phyloP scores from a whole-genome alignment of 2,113 vertebrate genomes.

The Ameiurus melas region DNA sequence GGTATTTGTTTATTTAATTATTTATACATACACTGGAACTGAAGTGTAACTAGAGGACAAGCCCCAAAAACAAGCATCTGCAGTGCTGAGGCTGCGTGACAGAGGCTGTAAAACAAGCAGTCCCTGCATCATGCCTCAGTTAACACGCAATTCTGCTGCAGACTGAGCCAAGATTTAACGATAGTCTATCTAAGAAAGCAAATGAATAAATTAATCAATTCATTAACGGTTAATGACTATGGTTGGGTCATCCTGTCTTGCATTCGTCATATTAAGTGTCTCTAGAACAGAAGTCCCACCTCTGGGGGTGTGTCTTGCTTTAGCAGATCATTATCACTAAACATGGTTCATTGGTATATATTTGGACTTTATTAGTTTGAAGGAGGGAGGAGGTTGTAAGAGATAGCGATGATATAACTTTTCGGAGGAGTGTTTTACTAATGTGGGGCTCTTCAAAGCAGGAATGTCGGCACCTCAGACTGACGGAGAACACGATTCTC shows the following conservation, averaged over 20 bases:
- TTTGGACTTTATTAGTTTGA: background rate
- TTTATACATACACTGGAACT: background rate
- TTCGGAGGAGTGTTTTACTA: background rate
- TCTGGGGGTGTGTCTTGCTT: background rate
- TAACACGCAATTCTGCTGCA: background rate
- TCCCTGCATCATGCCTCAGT: background rate
- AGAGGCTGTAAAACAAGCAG: background rate
- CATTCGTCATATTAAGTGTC: background rate
- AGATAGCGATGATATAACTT: background rate
- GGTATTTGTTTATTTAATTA: background rate
- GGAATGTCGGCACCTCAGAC: background rate
- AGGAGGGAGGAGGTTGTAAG: background rate
- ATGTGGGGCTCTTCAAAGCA: background rate
- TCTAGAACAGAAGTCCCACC: background rate
- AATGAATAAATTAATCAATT: no score
- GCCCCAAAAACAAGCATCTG: background rate
- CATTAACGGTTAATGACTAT: no score
- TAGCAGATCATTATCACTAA: background rate
- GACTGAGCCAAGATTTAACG: background rate
- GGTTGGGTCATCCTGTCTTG: background rate
- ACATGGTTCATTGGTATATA: background rate
- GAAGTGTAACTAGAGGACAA: background rate
- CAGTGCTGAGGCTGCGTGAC: conserved; percentile 11
- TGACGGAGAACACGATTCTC: background rate
- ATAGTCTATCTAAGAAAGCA: no score